phyloP scores from a whole-genome alignment of 2,888 invertebrate species.

The Campopleginae sp. region DNA sequence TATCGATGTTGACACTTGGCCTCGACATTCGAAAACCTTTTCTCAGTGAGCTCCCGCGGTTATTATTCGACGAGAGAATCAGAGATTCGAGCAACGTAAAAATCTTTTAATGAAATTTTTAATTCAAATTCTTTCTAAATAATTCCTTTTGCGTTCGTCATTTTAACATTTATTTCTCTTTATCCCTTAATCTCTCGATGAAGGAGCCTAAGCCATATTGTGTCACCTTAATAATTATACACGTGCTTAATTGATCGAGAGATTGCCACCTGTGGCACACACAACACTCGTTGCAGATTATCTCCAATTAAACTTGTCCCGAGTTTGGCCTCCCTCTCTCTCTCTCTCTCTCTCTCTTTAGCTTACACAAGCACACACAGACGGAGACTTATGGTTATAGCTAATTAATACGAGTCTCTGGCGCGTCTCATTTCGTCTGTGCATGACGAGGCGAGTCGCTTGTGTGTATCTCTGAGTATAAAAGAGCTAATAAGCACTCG shows the following conservation, averaged over 20 bases:
- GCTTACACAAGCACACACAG: not conserved
- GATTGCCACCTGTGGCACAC: conserved; percentile 39
- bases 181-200: not conserved
- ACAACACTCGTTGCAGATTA: conserved; percentile 22
- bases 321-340: not conserved
- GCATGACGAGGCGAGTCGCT: not conserved
- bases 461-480: conserved; percentile 27
- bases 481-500: conserved; percentile 44
- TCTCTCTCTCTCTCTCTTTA: not conserved
- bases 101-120: not conserved
- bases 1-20: too few species aligned
- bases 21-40: too few species aligned
- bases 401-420: conserved; percentile 49
- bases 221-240: conserved; percentile 23
- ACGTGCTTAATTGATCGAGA: conserved; percentile 23
- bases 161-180: not conserved
- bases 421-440: conserved; percentile 22
- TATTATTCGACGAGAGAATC: not conserved
- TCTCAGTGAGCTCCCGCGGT: not conserved
- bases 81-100: not conserved
- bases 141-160: not conserved
- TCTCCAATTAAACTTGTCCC: conserved; percentile 35
- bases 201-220: conserved; percentile 12
- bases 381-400: not conserved
- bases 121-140: not conserved